phyloP scores from a whole-genome alignment of 2,113 vertebrate genomes.

The Planiliza haematocheilus region DNA sequence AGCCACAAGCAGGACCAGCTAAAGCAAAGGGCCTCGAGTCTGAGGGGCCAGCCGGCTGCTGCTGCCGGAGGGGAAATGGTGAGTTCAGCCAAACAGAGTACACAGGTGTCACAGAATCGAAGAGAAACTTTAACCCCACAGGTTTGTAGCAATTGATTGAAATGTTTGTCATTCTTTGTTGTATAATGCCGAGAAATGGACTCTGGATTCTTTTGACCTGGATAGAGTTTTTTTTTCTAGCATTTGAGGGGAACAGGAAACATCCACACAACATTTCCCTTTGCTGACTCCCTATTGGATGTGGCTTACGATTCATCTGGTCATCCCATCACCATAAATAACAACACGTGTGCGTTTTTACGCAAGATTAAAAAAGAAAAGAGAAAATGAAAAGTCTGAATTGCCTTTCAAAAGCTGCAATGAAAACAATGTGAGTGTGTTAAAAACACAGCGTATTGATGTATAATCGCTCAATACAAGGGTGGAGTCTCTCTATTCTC shows the following conservation, averaged over 20 bases:
- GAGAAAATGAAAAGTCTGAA: too few relatives aligned
- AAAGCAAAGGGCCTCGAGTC: conserved; percentile 53
- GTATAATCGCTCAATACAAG: conserved; percentile 27
- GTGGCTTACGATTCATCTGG: too few relatives aligned
- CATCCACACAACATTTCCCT: neutral
- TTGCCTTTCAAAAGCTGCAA: neutral
- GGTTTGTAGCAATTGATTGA: conserved; percentile 9
- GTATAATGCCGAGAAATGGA: conserved; percentile 13
- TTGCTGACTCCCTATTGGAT: neutral
- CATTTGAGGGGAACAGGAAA: conserved; percentile 13
- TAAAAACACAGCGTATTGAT: conserved; percentile 8
- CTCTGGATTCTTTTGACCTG: conserved; percentile 8
- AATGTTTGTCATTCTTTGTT: conserved; percentile 16
- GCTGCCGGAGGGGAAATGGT: conserved; percentile 70
- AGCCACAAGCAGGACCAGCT: conserved; percentile 73
- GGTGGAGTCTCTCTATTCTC: conserved; percentile 62
- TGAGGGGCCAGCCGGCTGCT: conserved; percentile 51
- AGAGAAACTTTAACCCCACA: conserved; percentile 4
- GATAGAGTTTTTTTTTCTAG: conserved; percentile 23
- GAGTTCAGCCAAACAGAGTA: conserved; percentile 50
- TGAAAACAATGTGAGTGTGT: too few relatives aligned
- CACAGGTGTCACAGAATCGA: neutral
- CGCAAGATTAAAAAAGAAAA: too few relatives aligned
- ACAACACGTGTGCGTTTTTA: too few relatives aligned
- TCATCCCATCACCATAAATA: too few relatives aligned